These are phyloP conservation scores for Cottus gobio DNA, from an alignment of 2,113 vertebrate genomes.

Conservation along the genomic window DNA sequence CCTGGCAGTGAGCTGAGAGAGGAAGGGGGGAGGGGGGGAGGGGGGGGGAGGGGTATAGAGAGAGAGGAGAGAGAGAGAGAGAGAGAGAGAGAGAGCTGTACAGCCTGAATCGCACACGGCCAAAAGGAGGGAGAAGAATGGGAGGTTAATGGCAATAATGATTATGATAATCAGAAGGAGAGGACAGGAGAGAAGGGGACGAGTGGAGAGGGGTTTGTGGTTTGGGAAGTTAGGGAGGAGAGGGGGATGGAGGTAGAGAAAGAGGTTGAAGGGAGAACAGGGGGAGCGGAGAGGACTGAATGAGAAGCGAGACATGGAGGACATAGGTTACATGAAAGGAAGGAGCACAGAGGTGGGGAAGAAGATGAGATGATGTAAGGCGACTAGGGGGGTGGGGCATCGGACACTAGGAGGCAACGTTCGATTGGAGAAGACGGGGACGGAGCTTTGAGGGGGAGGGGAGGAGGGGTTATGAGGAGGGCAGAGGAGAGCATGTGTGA, in stretches of 20 bases:
- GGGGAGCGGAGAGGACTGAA: constrained; percentile 67
- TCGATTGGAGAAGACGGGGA: not conserved
- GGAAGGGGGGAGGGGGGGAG: constrained; percentile 32
- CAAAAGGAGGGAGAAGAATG: constrained; percentile 14
- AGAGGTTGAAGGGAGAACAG: not conserved
- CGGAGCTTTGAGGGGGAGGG: constrained; percentile 5
- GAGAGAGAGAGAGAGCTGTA: constrained; percentile 37
- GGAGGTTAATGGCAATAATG: constrained; percentile 22
- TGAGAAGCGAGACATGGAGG: constrained; percentile 57
- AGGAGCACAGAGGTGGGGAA: no score
- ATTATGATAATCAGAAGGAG: not conserved
- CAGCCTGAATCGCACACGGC: constrained; percentile 38
- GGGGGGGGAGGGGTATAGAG: constrained; percentile 23
- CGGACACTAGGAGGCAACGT: not conserved
- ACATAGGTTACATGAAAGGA: constrained; percentile 45
- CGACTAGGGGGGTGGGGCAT: not conserved
- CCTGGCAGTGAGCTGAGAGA: constrained; percentile 89
- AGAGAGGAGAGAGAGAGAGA: constrained; percentile 38
- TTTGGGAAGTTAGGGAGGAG: not conserved
- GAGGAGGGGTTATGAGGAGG: not conserved
- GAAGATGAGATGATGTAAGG: not conserved
- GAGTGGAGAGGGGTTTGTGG: not conserved
- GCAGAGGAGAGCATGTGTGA: not conserved
- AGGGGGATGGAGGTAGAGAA: not conserved
- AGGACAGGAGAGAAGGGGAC: not conserved